Evolutionary conservation across 2,113 vertebrate genomes (phyloP), one percentile per base, ranked within the genome.

Genomic region (Carassius carassius): DNA sequence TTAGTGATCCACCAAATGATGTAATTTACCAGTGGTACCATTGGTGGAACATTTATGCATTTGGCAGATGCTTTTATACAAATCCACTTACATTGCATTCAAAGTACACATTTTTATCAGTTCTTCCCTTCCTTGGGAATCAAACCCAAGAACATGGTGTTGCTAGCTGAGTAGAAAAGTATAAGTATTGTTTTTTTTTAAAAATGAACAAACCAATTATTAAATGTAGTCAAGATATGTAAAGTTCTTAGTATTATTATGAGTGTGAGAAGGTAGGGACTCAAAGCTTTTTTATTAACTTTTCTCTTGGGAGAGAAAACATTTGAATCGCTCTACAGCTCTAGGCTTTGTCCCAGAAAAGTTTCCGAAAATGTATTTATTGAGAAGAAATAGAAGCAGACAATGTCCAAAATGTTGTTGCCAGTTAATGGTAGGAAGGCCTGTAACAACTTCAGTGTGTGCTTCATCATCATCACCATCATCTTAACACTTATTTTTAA

Each of bases 271-370:
- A 60, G 60, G 51, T 37, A 37, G n/a, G 23, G 76, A 11, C 25
- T 29, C 62, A 1, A 25, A 49, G 13, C 12, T 74, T 29, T 77
- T 77, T 25, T 78, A 3, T 78, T 17, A 8, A 29, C 14, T n/a
- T 60, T 23, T 41, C 35, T 56, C 56, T 41, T 41, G 76, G 76
- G 32, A 62, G 32, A 78, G 32, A 78, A 78, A 78, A 7, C 56
- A 41, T 78, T 41, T 60, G 29, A 62, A n/a, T 25, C 1, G 7
- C 17, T n/a, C 17, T n/a, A 70, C 0, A 4, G 5, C 56, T 62
- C 32, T 62, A 60, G 56, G 32, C 21, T 60, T 62, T 78, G 54
- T 58, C 60, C 32, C 76, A 60, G 35, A 78, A 16, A 78, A 41
- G 32, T 14, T 78, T 78, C 16, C 21, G 10, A 47, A 51, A 35